Evolutionary conservation across 1,140 invertebrate species (phyloP), one percentile per base, ranked within the genome.

Genomic region (Atta texana): DNA sequence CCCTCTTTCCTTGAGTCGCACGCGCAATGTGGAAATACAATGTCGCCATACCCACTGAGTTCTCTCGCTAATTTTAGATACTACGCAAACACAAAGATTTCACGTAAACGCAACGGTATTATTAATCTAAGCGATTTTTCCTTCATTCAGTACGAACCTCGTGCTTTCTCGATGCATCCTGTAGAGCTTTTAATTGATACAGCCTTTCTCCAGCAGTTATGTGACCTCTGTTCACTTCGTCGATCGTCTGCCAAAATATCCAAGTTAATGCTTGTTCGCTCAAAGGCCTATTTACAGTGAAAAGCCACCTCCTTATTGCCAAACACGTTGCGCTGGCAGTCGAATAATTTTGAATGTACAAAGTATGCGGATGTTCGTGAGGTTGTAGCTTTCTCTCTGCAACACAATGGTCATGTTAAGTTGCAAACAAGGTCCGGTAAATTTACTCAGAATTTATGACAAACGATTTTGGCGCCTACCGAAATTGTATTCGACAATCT

Each of bases 341-440:
- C 87, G 98, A 99, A 93, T 99, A 99, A 95, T 99, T 99, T 96
- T 99, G 99, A 90, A 99, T 99, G 94, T 99, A 99, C 69, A 99
- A 96, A 92, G 99, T 98, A 95, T 99, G 99, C 0, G 99, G 99
- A 88, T 98, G 98, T 95, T 99, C 99, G 93, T 98, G 97, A 2
- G 98, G 97, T 91, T 98, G 98, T 69, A 99, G 95, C 95, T 99
- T 99, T 74, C 99, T 96, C 95, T 99, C 99, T 98, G 95, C 57
- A 95, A 95, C 89, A 64, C 59, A 91, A 53, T 21, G 18, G 16
- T 10, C 0, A 6, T 24, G 8, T 59, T 44, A 44, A 21, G n/a
- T 39, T 6, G 3, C 18, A 24, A 3, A 24, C 14, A 21, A 31
- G 7, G 7, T 0, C 6, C 5, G 5, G 59, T 55, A 24, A 69